Base-by-base conservation (phyloP, 2,113 vertebrate genomes). In the Mellivora capensis region DNA sequence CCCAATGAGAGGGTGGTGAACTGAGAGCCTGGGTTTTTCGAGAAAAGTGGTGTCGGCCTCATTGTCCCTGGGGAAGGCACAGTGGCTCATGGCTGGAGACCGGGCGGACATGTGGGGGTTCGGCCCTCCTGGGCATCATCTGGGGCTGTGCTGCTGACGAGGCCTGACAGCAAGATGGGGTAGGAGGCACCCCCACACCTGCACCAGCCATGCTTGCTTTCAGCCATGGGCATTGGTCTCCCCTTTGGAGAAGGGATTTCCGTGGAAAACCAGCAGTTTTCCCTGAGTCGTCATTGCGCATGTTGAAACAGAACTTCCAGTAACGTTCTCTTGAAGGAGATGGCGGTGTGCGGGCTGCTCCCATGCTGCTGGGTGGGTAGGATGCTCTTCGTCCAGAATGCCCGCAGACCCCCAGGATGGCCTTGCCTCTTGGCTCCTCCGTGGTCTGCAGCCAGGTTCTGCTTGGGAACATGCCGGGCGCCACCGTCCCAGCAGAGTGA, bases 301-400 rank as follows among this genome's bases (percentile, higher is more conserved):
- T 6, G 25, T 52, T 11, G 20, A 34, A 23, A 47, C 25, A 15
- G 3, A 27, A 42, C 81, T 74, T 23, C 23, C 59, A 13, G 17
- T 59, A 14, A 14, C 1, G 2, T 52, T 90, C 42, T 25, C 79
- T 44, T 86, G 39, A 61, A 79, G 64, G 52, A 67, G 8, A 15
- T 17, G 27, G 27, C 1, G 0, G 5, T 18, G 11, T 44, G 0
- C 7, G 3, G n/a, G 20, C 49, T 42, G 18, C 59, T 42, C 39
- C 42, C 12, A 3, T 77, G 7, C 34, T 4, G 10, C 27, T 10
- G 17, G 7, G 25, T 21, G 15, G n/a, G 59, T 31, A 14, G 20
- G 47, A 34, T 54, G 71, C 81, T 77, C 61, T 82, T 61, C 2
- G 17, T 23, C 37, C 42, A 71, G 44, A 44, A 8, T 54, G 6